Conservation (phyloP, 2,797 vertebrate species). For the Rhabdophis nuchalis region DNA sequence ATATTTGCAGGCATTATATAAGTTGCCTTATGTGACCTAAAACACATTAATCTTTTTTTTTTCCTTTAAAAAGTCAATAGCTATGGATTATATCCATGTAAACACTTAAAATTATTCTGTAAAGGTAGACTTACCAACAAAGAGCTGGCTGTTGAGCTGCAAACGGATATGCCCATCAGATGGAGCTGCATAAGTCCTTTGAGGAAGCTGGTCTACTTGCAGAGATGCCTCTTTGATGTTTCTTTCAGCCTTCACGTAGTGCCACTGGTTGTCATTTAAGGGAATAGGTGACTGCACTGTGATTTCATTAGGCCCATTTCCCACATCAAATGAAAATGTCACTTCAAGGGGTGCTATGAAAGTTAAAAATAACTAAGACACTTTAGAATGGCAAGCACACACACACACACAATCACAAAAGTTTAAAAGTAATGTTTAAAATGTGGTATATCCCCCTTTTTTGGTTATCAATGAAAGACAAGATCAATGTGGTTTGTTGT, state of each 20-base stretch:
- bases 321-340: conserved; percentile 91
- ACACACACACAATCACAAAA: neutral
- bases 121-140: conserved; percentile 80
- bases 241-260: conserved; percentile 83
- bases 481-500: neutral
- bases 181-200: conserved; percentile 73
- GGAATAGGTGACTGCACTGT: conserved; percentile 68
- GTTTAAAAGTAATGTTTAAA: neutral
- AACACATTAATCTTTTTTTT: neutral
- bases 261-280: conserved; percentile 90
- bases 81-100: neutral
- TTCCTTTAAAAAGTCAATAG: neutral
- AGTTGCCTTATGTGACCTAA: neutral
- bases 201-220: conserved; percentile 80
- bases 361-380: neutral
- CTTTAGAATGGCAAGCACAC: neutral
- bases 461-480: neutral
- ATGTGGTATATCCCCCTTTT: conserved; percentile 3
- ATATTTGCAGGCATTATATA: neutral
- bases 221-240: conserved; percentile 89
- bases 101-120: neutral
- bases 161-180: conserved; percentile 84
- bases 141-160: conserved; percentile 93
- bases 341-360: conserved; percentile 82
- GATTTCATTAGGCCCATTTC: conserved; percentile 86